Evolutionary conservation across 2,113 vertebrate genomes (phyloP).

Genomic region (Leptodactylus fuscus): DNA sequence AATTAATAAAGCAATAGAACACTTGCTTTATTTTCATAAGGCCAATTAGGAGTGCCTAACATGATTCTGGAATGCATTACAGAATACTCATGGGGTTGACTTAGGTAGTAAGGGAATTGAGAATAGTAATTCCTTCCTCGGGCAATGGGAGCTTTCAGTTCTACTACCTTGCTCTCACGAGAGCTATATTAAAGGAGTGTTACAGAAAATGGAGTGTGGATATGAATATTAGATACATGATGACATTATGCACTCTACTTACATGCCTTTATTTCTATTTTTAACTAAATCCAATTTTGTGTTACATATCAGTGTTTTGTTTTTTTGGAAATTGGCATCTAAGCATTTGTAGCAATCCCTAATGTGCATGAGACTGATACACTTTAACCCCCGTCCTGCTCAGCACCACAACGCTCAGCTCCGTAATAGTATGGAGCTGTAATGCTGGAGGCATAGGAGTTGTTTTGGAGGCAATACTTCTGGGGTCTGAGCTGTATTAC

Average conservation of each 20-base stretch:
- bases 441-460: too few species aligned
- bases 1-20: conserved; percentile 55
- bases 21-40: conserved; percentile 59
- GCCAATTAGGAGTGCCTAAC: conserved; percentile 51
- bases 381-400: too few species aligned
- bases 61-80: conserved; percentile 44
- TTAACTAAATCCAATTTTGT: neutral
- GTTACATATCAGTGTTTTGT: neutral
- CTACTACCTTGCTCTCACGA: conserved; percentile 32
- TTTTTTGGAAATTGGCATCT: neutral
- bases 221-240: conserved; percentile 1
- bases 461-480: too few species aligned
- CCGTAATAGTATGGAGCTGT: too few species aligned
- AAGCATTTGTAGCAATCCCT: neutral
- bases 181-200: conserved; percentile 29
- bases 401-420: too few species aligned
- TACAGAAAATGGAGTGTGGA: neutral
- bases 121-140: conserved; percentile 39
- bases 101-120: conserved; percentile 48
- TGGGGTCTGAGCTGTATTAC: too few species aligned
- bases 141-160: conserved; percentile 35
- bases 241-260: neutral
- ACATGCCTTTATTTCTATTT: neutral
- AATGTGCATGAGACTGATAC: too few species aligned
- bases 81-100: conserved; percentile 38